Evolutionary conservation across 2,888 invertebrate genomes (phyloP), one percentile per base, ranked within the genome.

Genomic region (Opisthograptis luteolata): DNA sequence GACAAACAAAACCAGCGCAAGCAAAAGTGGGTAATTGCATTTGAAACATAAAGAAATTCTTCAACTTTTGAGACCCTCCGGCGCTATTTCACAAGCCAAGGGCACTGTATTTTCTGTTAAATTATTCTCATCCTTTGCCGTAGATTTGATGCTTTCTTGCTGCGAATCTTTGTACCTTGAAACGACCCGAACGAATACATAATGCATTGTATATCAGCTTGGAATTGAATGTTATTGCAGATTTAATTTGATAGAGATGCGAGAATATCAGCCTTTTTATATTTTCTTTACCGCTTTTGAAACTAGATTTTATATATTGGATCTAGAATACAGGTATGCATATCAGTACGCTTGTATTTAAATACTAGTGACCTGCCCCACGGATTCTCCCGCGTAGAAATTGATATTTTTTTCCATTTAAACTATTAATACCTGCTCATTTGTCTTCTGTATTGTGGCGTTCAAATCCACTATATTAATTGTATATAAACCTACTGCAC

Each of bases 11-110:
- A 9, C 9, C 32, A 10, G 19, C 5, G 19, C 17, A 9, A 10
- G 9, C 19, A 32, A 30, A 62, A 58, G 42, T 55, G 42, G 62
- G 58, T 64, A 64, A 68, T 70, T 65, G 64, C 57, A 64, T 67
- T 65, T 60, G 47, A 58, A 52, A 47, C 40, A 61, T 63, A 61
- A 68, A 62, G 60, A 68, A 66, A 59, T 15, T 1, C 8, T 36
- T n/a, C 25, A 36, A 36, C 5, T 36, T 25, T 36, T 2, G 3
- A 15, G 14, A 14, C 14, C 14, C 30, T 13, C 15, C 1, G 1
- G 7, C 20, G 9, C 36, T 25, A 8, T 17, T 32, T 59, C 65
- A 64, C 64, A 64, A 65, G 66, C 66, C 64, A 25, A 36, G 36
- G 25, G 13, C 25, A 7, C 6, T 9, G 36, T 15, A 28, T 39